A percentile compares a stretch with the other conserved stretches of the same genome.
These are phyloP conservation scores for Catocala sponsa DNA, from an alignment of 2,888 invertebrate species.

Conservation along the genomic window DNA sequence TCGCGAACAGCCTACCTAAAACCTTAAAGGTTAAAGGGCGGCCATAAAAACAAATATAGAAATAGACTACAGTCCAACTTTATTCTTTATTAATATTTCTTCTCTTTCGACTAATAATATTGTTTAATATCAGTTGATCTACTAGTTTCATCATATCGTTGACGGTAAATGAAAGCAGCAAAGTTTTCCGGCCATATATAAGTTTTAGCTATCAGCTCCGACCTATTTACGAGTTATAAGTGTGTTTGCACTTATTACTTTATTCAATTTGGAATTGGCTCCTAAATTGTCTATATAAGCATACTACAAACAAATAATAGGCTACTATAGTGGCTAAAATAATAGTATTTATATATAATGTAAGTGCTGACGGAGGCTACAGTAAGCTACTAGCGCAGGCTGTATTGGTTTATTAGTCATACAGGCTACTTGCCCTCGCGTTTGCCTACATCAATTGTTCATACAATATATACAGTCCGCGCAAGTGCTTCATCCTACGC, in stretches of 20 bases:
- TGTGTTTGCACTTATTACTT: slow-evolving; percentile 6
- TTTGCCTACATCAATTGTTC: too few species aligned
- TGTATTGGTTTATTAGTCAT: too few species aligned
- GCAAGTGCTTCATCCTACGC: too few species aligned
- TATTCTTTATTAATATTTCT: slow-evolving; percentile 11
- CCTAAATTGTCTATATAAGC: not conserved
- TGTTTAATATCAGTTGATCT: slow-evolving; percentile 18
- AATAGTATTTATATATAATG: too few species aligned
- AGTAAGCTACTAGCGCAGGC: too few species aligned
- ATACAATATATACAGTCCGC: too few species aligned
- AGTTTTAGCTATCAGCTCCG: slow-evolving; percentile 4
- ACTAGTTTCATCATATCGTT: slow-evolving; percentile 14
- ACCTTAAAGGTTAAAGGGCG: not conserved
- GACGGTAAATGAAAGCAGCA: slow-evolving; percentile 10
- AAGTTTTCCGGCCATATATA: slow-evolving; percentile 10
- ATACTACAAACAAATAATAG: too few species aligned
- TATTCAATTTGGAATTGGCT: slow-evolving; percentile 12
- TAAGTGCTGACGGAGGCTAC: too few species aligned
- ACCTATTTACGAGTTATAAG: slow-evolving; percentile 10
- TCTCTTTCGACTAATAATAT: slow-evolving; percentile 12
- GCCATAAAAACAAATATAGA: not conserved
- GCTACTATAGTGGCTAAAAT: too few species aligned
- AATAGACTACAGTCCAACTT: slow-evolving; percentile 2
- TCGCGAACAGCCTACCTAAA: not conserved
- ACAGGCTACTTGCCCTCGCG: too few species aligned